Percentiles rank a stretch among this genome's conserved stretches.
Conservation (phyloP, 53 echinoderm and acorn worm species). For the Hippasteria phrygiana region DNA sequence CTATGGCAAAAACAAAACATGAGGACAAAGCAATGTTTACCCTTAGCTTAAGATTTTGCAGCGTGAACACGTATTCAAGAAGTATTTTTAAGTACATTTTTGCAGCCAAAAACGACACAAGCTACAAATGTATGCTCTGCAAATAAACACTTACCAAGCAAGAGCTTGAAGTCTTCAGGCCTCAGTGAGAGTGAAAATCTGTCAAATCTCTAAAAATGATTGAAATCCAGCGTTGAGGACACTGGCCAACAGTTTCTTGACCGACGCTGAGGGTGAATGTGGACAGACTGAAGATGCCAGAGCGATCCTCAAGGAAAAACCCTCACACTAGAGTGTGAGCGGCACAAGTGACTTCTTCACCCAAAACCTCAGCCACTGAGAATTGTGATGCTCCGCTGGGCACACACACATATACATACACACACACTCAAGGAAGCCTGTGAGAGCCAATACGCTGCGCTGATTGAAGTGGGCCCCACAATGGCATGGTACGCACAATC, state of each 20-base stretch:
- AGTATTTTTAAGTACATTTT: no score
- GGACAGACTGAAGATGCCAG: not conserved
- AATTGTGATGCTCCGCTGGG: constrained; percentile 45
- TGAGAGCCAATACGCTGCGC: constrained; percentile 20
- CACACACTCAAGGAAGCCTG: not conserved
- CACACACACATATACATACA: not conserved
- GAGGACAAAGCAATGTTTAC: no score
- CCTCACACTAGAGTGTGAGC: not conserved
- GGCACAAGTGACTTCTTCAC: constrained; percentile 14
- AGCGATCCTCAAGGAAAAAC: not conserved
- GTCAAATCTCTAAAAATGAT: not conserved
- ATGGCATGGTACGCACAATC: not conserved
- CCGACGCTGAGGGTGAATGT: not conserved
- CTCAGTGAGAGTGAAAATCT: not conserved
- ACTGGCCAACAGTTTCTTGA: not conserved
- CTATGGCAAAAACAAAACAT: no score
- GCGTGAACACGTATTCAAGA: no score
- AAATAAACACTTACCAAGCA: not conserved
- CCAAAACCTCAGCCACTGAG: not conserved
- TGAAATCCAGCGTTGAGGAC: not conserved
- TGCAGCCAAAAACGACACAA: no score
- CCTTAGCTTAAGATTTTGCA: no score
- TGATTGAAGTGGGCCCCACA: constrained; percentile 5
- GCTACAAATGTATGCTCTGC: not conserved
- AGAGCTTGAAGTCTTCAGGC: not conserved